Percentiles rank a stretch among this genome's conserved stretches.
phyloP scores from a whole-genome alignment of 2,113 vertebrate species.

The Canis aureus region DNA sequence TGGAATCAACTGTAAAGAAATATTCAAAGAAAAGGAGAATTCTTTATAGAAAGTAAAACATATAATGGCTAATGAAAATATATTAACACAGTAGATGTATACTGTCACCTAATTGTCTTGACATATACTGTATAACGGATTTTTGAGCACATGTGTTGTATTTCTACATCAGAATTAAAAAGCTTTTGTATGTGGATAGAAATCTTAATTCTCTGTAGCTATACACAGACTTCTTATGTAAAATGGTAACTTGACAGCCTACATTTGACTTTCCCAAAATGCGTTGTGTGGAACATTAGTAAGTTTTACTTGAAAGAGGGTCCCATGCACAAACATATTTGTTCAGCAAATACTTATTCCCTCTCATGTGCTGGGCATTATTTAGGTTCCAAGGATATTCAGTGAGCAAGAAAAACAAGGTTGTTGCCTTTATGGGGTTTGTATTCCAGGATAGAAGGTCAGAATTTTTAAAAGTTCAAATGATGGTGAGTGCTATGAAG shows the following conservation, averaged over 20 bases:
- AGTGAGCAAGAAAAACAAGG: not conserved
- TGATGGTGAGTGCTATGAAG: not conserved
- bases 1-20: not conserved
- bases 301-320: not conserved
- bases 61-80: not conserved
- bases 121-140: not conserved
- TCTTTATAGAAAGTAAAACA: not conserved
- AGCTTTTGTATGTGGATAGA: not conserved
- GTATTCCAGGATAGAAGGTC: not conserved
- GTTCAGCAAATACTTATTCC: not conserved
- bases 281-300: not conserved
- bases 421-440: not conserved
- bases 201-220: not conserved
- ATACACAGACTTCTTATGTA: not conserved
- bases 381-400: not conserved
- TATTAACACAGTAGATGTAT: not conserved
- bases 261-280: not conserved
- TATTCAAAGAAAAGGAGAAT: not conserved
- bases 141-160: not conserved
- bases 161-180: not conserved
- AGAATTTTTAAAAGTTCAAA: not conserved
- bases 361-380: not conserved
- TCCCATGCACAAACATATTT: not conserved
- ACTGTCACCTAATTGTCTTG: not conserved
- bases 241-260: not conserved